phyloP scores from a whole-genome alignment of 2,888 invertebrate genomes.

The Exephanes ischioxanthus region DNA sequence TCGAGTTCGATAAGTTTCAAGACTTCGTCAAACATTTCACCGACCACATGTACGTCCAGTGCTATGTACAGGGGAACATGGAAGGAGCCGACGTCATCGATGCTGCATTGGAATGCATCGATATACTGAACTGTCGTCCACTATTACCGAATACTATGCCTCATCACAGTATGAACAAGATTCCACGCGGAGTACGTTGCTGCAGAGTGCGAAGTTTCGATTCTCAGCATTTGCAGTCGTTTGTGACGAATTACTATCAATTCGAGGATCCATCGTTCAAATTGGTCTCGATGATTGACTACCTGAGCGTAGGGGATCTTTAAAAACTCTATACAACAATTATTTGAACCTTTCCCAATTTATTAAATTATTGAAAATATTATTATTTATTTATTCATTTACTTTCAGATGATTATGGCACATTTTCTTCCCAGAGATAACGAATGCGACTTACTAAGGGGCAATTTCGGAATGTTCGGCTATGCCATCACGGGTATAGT shows the following conservation, averaged over 20 bases:
- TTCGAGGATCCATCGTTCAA: slow-evolving; percentile 88
- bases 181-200: slow-evolving; percentile 89
- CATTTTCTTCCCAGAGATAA: neutral
- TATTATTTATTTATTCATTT: neutral
- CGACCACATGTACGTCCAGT: slow-evolving; percentile 89
- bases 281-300: slow-evolving; percentile 90
- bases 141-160: slow-evolving; percentile 85
- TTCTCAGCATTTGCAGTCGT: slow-evolving; percentile 90
- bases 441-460: neutral
- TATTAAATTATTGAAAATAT: no score
- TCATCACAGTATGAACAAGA: slow-evolving; percentile 87
- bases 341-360: no score
- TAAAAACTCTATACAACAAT: no score
- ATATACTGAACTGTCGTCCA: slow-evolving; percentile 86
- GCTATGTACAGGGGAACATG: slow-evolving; percentile 93
- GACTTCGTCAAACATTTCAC: slow-evolving; percentile 87
- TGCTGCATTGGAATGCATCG: slow-evolving; percentile 87
- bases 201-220: slow-evolving; percentile 90
- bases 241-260: slow-evolving; percentile 95
- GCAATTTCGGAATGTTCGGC: slow-evolving; percentile 2
- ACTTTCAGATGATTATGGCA: neutral
- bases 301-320: slow-evolving; percentile 84
- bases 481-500: slow-evolving; percentile 1
- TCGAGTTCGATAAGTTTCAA: slow-evolving; percentile 88
- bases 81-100: slow-evolving; percentile 87